Evolutionary conservation across 1,140 invertebrate genomes (phyloP), one percentile per base, ranked within the genome.

Genomic region (Drosophila miranda): DNA sequence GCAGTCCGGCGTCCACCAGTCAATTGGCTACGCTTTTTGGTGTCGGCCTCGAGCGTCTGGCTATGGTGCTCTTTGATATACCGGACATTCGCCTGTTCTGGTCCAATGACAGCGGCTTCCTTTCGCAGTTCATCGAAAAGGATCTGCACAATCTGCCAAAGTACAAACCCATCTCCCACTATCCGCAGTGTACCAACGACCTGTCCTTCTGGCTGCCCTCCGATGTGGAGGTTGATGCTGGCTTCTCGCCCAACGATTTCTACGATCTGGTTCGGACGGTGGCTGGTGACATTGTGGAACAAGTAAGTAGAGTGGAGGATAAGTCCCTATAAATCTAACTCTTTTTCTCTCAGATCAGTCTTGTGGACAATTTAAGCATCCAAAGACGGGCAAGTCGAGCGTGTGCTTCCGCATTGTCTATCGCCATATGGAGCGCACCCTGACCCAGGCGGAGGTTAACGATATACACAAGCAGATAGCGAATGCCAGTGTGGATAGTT

Each of bases 21-120:
- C 95, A 67, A 97, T 99, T 77, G 99, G 98, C 13, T 99, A 98
- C 95, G 99, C 99, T 6, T 99, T n/a, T 99, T 93, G 99, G 99
- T 14, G 89, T 99, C 2, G 99, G 99, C 2, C 92, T 99, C 46
- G 99, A 99, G 91, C 93, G 99, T 61, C 90, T 99, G 50, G 98
- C 98, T 0, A 99, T 99, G 99, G 95, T 95, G 45, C 91, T 99
- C 3, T 99, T 99, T 89, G 92, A 95, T 79, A 99, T 99, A 76
- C 97, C 98, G 1, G 98, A 99, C 89, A 99, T 99, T 71, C 93
- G 98, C 54, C 91, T 98, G 6, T 99, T 99, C 92, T 99, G 98
- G 98, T 96, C 94, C 55, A 93, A 92, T 16, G 99, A 99, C 90
- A 93, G 94, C 49, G 98, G 98, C 28, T 99, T 99, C 90, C 91